These are phyloP conservation scores for Syngnathoides biaculeatus DNA, from an alignment of 2,113 vertebrate genomes.

Conservation along the genomic window DNA sequence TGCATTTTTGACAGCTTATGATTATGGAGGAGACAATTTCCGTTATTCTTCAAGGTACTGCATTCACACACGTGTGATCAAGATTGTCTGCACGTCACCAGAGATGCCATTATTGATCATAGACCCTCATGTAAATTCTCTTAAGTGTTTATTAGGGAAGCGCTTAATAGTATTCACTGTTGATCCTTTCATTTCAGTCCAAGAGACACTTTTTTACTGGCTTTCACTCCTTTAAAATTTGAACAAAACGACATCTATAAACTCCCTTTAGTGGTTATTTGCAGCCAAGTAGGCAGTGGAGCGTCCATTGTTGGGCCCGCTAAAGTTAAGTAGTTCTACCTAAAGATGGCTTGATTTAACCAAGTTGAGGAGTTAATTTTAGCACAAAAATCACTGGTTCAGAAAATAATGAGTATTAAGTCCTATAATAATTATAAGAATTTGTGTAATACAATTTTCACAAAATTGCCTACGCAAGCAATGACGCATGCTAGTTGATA, in stretches of 20 bases:
- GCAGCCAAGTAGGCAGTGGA: background rate
- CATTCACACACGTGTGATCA: conserved; percentile 67
- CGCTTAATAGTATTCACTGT: conserved; percentile 57
- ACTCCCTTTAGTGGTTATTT: conserved; percentile 12
- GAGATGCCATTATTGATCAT: conserved; percentile 69
- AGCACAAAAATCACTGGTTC: background rate
- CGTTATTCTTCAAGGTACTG: conserved; percentile 67
- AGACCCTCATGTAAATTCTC: conserved; percentile 64
- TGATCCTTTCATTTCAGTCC: conserved; percentile 28
- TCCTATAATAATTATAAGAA: background rate
- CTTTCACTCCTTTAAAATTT: conserved; percentile 36
- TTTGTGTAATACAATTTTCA: background rate
- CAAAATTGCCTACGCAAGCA: background rate
- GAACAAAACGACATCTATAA: conserved; percentile 31
- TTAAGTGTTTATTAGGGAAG: conserved; percentile 65
- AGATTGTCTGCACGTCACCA: conserved; percentile 60
- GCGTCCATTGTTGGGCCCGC: background rate
- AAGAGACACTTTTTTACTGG: conserved; percentile 12
- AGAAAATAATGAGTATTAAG: background rate
- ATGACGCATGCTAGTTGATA: background rate
- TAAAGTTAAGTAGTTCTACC: background rate
- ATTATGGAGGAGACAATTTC: conserved; percentile 67
- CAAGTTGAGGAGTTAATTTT: background rate
- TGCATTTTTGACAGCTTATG: conserved; percentile 73
- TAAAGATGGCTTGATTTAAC: background rate